Conservation (phyloP, 2,797 vertebrate species). For the Agapornis canus region DNA sequence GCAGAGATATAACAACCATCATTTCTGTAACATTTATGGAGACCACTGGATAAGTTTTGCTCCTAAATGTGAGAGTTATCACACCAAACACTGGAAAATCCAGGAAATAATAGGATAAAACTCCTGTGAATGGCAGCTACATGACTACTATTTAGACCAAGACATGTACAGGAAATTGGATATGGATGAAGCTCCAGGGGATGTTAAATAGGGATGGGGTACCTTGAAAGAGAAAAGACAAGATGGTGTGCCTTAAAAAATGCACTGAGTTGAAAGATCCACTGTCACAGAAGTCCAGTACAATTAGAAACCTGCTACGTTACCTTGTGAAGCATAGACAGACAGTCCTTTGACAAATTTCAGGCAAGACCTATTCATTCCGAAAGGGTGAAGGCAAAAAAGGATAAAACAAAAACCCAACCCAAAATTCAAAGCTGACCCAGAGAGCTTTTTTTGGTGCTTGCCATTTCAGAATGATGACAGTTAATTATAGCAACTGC, state of each 20-base stretch:
- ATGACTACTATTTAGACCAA: neutral
- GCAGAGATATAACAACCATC: neutral
- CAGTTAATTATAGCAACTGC: constrained; percentile 42
- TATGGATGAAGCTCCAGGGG: neutral
- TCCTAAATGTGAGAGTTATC: neutral
- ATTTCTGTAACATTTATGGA: neutral
- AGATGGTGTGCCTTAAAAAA: neutral
- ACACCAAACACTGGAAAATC: neutral
- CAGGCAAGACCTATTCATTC: neutral
- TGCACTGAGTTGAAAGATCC: neutral
- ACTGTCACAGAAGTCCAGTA: neutral
- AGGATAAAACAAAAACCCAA: neutral
- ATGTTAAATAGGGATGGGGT: neutral
- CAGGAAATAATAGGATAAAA: neutral
- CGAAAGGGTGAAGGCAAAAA: neutral
- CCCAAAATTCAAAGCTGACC: neutral
- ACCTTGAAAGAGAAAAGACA: neutral
- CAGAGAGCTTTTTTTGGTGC: neutral
- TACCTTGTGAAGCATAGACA: neutral
- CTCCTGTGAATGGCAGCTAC: neutral
- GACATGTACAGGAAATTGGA: neutral
- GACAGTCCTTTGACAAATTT: neutral
- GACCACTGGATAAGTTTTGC: neutral
- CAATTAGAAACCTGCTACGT: neutral
- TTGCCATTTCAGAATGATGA: constrained; percentile 19